Evolutionary conservation across 1,140 invertebrate genomes (phyloP).

Genomic region (Macrobrachium rosenbergii): DNA sequence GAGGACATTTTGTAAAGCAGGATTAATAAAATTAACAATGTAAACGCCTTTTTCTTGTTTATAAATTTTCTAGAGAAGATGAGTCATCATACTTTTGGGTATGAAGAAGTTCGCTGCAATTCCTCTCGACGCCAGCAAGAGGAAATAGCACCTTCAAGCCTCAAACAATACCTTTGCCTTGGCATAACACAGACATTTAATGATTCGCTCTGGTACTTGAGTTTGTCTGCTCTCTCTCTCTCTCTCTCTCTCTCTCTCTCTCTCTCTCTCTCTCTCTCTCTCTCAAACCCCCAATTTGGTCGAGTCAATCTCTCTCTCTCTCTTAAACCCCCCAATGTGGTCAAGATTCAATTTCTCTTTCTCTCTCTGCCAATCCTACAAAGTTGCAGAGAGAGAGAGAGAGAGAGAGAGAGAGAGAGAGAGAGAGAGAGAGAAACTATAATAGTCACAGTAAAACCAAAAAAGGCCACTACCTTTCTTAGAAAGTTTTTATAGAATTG

Average conservation of each 20-base stretch:
- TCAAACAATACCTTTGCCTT: no score
- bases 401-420: constrained; percentile 16
- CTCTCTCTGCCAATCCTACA: no score
- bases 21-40: no score
- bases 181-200: no score
- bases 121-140: no score
- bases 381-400: neutral
- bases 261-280: neutral
- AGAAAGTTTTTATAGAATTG: neutral
- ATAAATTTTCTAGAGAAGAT: no score
- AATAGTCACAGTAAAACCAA: neutral
- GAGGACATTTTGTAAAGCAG: no score
- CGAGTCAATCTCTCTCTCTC: constrained; percentile 2
- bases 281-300: neutral
- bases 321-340: neutral
- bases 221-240: neutral
- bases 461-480: neutral
- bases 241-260: neutral
- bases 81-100: no score
- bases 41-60: no score
- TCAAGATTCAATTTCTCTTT: neutral
- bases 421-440: neutral
- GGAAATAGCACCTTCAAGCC: no score
- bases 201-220: neutral
- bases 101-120: no score